A percentile compares a stretch with the other conserved stretches of the same genome.
Evolutionary conservation across 2,113 vertebrate genomes (phyloP).

Genomic region (Tachysurus fulvidraco): DNA sequence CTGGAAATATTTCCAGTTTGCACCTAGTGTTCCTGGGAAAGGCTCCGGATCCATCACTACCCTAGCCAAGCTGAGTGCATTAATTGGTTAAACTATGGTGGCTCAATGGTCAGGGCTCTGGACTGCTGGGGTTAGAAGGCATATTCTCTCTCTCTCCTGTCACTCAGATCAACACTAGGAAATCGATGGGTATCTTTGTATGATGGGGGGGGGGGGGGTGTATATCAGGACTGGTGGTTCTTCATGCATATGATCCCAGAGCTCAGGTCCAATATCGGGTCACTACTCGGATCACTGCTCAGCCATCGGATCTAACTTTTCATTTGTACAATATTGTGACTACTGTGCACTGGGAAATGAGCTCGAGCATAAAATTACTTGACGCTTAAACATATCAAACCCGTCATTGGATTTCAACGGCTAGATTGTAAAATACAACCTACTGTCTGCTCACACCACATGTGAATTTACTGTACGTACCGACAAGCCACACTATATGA

Average conservation of each 20-base stretch:
- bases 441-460: not conserved
- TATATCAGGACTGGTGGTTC: constrained; percentile 10
- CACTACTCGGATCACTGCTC: constrained; percentile 43
- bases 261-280: constrained; percentile 44
- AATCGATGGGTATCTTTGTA: not conserved
- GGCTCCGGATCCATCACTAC: not conserved
- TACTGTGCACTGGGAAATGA: constrained; percentile 45
- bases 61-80: not conserved
- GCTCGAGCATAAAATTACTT: constrained; percentile 38
- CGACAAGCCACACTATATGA: constrained; percentile 19
- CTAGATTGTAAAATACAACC: not conserved
- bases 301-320: constrained; percentile 43
- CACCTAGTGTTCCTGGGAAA: not conserved
- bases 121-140: not conserved
- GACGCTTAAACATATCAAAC: constrained; percentile 55
- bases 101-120: not conserved
- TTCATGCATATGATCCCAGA: constrained; percentile 22
- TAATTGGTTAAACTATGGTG: not conserved
- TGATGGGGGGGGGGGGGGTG: too few species aligned
- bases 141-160: not conserved
- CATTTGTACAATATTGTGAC: constrained; percentile 50
- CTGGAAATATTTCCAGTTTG: not conserved
- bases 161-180: not conserved
- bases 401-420: not conserved
- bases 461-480: not conserved